Percentiles rank a stretch among this genome's conserved stretches.
Conservation (phyloP, 1,140 invertebrate genomes). For the Trachymyrmex septentrionalis region DNA sequence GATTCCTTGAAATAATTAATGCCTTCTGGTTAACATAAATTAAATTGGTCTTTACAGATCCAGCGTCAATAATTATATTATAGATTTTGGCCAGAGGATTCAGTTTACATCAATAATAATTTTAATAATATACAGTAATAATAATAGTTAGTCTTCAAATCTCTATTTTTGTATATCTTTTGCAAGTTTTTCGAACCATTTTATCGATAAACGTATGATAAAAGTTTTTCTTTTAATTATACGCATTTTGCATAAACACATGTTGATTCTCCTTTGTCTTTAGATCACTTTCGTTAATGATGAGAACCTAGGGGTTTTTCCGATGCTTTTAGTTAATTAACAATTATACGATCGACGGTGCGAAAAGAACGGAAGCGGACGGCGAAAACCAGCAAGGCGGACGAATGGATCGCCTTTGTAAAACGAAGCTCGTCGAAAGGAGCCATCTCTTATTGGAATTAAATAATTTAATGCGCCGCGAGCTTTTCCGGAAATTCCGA, state of each 20-base stretch:
- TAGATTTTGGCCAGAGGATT: no score
- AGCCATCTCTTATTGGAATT: conserved; percentile 61
- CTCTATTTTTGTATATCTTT: neutral
- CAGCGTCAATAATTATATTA: no score
- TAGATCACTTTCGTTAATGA: conserved; percentile 37
- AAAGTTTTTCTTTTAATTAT: neutral
- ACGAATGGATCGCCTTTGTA: conserved; percentile 37
- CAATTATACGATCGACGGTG: conserved; percentile 42
- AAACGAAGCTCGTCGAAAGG: conserved; percentile 37
- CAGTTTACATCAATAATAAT: neutral
- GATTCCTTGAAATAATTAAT: no score
- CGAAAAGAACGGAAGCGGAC: conserved; percentile 2
- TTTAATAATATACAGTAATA: no score
- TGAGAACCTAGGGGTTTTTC: neutral
- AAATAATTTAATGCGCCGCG: conserved; percentile 64
- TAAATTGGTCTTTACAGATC: no score
- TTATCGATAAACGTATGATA: neutral
- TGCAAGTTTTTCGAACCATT: neutral
- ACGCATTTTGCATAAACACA: neutral
- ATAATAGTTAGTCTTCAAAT: neutral
- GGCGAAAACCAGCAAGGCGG: neutral
- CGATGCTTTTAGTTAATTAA: conserved; percentile 66
- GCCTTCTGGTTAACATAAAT: no score
- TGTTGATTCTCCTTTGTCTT: conserved; percentile 27
- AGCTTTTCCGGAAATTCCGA: conserved; percentile 54